Percentiles rank a stretch among this genome's conserved stretches.
Evolutionary conservation across 2,797 vertebrate genomes (phyloP).

Genomic region (Falco biarmicus): DNA sequence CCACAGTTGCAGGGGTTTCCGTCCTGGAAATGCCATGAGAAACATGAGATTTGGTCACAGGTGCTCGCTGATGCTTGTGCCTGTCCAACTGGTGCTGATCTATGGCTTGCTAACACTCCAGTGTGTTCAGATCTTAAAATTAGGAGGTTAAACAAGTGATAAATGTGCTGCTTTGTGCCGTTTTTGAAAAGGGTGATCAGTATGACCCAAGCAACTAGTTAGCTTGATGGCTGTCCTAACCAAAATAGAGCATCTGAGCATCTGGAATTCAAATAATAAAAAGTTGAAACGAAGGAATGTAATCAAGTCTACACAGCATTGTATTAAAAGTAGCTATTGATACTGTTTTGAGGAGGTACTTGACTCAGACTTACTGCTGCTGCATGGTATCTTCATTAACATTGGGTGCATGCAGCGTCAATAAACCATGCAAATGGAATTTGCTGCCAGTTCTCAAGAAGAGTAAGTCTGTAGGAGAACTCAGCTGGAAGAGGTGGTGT

Average conservation of each 20-base stretch:
- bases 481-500: neutral
- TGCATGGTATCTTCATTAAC: neutral
- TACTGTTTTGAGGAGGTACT: neutral
- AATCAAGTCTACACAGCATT: neutral
- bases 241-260: neutral
- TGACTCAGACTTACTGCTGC: neutral
- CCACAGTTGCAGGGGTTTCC: neutral
- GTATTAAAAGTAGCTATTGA: neutral
- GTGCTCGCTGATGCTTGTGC: neutral
- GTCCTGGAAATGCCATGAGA: neutral
- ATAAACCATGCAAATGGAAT: neutral
- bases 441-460: neutral
- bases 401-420: neutral
- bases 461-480: neutral
- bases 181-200: neutral
- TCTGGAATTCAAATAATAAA: neutral
- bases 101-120: neutral
- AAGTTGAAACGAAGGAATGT: neutral
- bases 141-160: neutral
- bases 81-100: no score
- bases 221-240: neutral
- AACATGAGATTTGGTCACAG: accelerated
- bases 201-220: neutral
- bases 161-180: neutral
- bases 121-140: neutral